A percentile compares a stretch with the other conserved stretches of the same genome.
phyloP scores from a whole-genome alignment of 2,888 invertebrate species.

The Notodonta ziczac region DNA sequence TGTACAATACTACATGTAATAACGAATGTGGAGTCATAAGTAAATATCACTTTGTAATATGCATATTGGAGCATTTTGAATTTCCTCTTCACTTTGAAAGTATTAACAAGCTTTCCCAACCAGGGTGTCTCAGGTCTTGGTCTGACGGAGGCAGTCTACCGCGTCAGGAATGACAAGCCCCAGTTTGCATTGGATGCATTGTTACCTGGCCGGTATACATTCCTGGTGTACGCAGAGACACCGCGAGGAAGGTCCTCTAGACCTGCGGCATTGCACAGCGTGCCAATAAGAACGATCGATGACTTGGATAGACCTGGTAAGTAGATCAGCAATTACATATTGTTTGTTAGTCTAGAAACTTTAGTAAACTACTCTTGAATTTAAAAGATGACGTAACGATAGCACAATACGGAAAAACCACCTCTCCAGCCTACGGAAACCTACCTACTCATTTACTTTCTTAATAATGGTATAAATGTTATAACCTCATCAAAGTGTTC shows the following conservation, averaged over 20 bases:
- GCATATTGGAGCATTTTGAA: too few relatives aligned
- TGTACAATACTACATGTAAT: too few relatives aligned
- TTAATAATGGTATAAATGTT: too few relatives aligned
- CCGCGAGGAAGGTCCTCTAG: conserved; percentile 90
- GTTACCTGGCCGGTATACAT: conserved; percentile 91
- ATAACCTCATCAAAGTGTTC: too few relatives aligned
- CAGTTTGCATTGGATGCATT: conserved; percentile 90
- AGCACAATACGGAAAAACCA: too few relatives aligned
- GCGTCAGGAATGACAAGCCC: conserved; percentile 87
- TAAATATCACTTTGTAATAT: too few relatives aligned
- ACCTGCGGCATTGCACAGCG: conserved; percentile 89
- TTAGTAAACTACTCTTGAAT: too few relatives aligned
- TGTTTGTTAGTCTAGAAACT: too few relatives aligned
- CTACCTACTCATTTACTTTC: too few relatives aligned
- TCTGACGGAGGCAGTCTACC: conserved; percentile 84
- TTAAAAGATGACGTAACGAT: too few relatives aligned
- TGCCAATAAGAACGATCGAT: conserved; percentile 70
- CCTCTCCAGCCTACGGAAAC: too few relatives aligned
- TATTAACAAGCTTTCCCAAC: conserved; percentile 13
- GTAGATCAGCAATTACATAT: background rate
- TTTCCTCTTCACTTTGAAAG: background rate
- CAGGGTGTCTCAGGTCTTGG: conserved; percentile 79
- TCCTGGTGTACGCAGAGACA: conserved; percentile 92
- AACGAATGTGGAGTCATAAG: too few relatives aligned
- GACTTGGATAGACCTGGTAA: conserved; percentile 74